Evolutionary conservation across 2,888 invertebrate species (phyloP), one percentile per base, ranked within the genome.

Genomic region (Lysandra coridon): DNA sequence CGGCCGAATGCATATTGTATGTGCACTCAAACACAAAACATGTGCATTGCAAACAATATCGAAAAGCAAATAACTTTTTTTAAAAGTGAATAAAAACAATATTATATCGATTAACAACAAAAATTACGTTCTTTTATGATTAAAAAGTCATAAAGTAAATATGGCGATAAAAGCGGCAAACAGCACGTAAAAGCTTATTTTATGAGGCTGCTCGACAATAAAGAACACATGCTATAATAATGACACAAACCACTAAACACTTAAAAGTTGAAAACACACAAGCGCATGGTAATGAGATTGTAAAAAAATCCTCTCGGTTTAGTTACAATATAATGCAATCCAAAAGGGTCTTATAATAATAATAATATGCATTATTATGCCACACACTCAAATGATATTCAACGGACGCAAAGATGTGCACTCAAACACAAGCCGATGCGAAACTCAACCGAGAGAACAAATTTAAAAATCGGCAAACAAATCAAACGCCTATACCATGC

Each of bases 61-160:
- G 30, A 30, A 30, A 64, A 64, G 10, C 64, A 12, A 10, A 62
- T 62, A 64, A 69, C 30, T 69, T 33, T 4, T 4, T 69, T 69
- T 64, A 4, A 64, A 64, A 69, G 14, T 69, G 5, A 33, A 69
- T 33, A 69, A 37, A 4, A 69, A 69, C 33, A 69, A 14, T 12
- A 14, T 4, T 12, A 14, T 4, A 69, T 69, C 17, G 37, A 30
- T 12, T 30, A 64, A 64, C 14, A 69, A 69, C 33, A 37, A 69
- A 37, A 69, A 37, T 10, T 30, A 37, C 69, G 69, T 33, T 33
- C 14, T 69, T 69, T 90, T 77, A 64, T 74, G 69, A 69, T 69
- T 69, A 69, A 69, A 69, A 37, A 69, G 14, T 33, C 33, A 1
- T 69, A 69, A 69, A 69, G 33, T 69, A 17, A 33, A 33, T 69